Evolutionary conservation across 2,113 vertebrate species (phyloP), one percentile per base, ranked within the genome.

Genomic region (Mobula hypostoma): DNA sequence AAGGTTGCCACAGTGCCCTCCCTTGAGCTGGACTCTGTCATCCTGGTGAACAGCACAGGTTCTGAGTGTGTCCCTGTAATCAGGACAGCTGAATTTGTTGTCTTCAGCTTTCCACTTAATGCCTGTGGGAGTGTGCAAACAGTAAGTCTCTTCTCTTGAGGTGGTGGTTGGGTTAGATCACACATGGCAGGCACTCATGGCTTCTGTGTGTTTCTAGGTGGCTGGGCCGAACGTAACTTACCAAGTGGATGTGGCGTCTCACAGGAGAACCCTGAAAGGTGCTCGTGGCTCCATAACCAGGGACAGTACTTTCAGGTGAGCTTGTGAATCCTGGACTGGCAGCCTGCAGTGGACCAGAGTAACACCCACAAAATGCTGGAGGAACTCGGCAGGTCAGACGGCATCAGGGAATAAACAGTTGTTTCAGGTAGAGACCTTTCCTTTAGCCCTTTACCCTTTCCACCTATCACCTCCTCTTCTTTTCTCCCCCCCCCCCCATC

Each of bases 241-340:
- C 36, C 24, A 56, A 56, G 70, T 74, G 1, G 91, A 93, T 5
- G 4, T 93, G 8, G 36, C 74, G 0, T 36, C 91, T 4, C 48
- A 56, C 15, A 93, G 91, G 11, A 74, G 17, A 29, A 93, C 24
- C 68, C 91, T 14, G 32, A 74, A 48, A 24, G 91, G 91, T 48
- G 36, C 91, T 74, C 70, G 36, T 74, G 91, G 91, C 36, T 40
- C 24, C 6, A 93, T 93, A 74, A 93, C 91, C 40, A 93, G 91
- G 27, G 91, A 93, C 21, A 93, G 91, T 24, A 93, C 91, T 56
- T 93, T 74, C 70, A 93, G 36, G 91, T 93, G 5, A 93, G 91
- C 17, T 19, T n/a, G 12, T 32, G 63, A 63, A n/a, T 66, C 14
- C 27, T 32, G 27, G 21, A 48, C 40, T 36, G 36, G 80, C 80